Base-by-base conservation (phyloP, 2,888 invertebrate species). In the Timema podura region DNA sequence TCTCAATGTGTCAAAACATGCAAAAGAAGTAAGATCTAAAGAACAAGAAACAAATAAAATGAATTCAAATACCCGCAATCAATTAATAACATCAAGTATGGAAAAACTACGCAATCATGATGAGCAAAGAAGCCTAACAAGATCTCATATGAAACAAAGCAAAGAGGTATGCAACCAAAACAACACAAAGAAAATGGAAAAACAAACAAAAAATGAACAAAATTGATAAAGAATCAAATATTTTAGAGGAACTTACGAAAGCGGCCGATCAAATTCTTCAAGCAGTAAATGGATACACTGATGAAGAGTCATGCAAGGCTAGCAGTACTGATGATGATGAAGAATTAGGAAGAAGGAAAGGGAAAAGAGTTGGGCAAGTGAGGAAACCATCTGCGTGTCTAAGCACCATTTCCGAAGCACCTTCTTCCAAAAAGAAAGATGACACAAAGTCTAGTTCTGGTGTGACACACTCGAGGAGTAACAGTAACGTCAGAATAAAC, bases 221-320 rank as follows among this genome's bases (percentile, higher is more conserved):
- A n/a, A n/a, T n/a, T n/a, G 70, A 70, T 16, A 65, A 68, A 5
- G 72, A 72, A 68, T 73, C 75, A 0, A 68, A 73, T 13, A 86
- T 86, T 73, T 78, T 87, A 70, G 85, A 84, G 75, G 86, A 87
- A 78, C 81, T 87, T 76, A 85, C 85, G 13, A 82, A 83, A 76
- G 85, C 85, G 67, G 87, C 87, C 70, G 86, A 87, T 80, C 84
- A 86, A 79, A 86, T 86, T 74, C 78, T 87, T 74, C 77, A 85
- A 81, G 85, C 85, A 45, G 84, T 86, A 30, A 83, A 83, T 70
- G 83, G 82, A 49, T 83, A 83, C 75, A 83, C 84, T 13, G 85
- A 85, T 74, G 86, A 85, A 71, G 81, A 82, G 48, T 78, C 77
- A 47, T 74, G 76, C 66, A 76, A 75, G 61, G 77, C 76, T 70